phyloP scores from a whole-genome alignment of 2,888 invertebrate genomes.

The Dynastes hyllus region DNA sequence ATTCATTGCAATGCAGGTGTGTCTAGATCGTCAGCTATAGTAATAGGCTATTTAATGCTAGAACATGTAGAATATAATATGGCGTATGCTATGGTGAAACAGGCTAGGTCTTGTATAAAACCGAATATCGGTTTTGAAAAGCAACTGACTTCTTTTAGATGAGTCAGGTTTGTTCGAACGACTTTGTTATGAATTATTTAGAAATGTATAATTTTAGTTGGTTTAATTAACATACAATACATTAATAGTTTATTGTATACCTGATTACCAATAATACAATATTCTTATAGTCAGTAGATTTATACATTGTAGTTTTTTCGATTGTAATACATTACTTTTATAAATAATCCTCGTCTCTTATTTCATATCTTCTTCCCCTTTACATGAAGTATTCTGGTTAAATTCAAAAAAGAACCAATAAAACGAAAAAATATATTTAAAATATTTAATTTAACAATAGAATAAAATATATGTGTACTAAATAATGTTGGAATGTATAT shows the following conservation, averaged over 20 bases:
- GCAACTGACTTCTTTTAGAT: conserved; percentile 74
- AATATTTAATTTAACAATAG: conserved; percentile 61
- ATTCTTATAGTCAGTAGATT: conserved; percentile 38
- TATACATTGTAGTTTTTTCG: conserved; percentile 40
- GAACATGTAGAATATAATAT: conserved; percentile 75
- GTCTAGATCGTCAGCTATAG: conserved; percentile 86
- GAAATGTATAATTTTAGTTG: conserved; percentile 29
- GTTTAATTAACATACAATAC: conserved; percentile 23
- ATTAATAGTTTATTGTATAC: conserved; percentile 43
- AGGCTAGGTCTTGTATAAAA: conserved; percentile 79
- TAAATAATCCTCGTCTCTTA: conserved; percentile 36
- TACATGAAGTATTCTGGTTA: no score
- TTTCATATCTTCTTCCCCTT: neutral
- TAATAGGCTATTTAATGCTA: conserved; percentile 87
- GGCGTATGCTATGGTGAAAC: conserved; percentile 81
- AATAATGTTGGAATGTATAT: conserved; percentile 61
- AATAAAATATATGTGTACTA: conserved; percentile 61
- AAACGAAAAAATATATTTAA: conserved; percentile 51
- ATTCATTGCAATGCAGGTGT: conserved; percentile 96
- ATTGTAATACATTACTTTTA: conserved; percentile 52
- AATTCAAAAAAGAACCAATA: conserved; percentile 32
- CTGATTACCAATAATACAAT: conserved; percentile 46
- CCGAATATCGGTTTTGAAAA: conserved; percentile 88
- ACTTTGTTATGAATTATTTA: conserved; percentile 29
- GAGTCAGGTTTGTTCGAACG: conserved; percentile 20